Conservation (phyloP, 2,888 invertebrate genomes). For the Zygothrica quintamaculata region DNA sequence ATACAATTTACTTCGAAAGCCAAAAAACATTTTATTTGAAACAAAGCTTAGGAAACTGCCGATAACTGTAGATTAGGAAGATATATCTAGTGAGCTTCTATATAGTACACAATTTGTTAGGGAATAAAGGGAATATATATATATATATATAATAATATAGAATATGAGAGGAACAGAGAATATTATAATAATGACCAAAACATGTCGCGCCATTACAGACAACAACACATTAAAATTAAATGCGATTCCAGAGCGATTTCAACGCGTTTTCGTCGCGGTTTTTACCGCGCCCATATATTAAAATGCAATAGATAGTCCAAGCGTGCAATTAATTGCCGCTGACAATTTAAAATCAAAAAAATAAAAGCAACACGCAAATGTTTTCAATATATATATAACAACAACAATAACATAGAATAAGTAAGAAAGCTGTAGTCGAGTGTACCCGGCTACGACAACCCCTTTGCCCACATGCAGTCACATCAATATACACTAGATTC, state of each 20-base stretch:
- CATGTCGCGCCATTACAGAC: conserved; percentile 58
- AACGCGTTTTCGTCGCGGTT: background rate
- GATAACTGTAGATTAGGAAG: too few relatives aligned
- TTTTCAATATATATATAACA: too few relatives aligned
- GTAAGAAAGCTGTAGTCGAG: too few relatives aligned
- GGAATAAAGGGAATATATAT: too few relatives aligned
- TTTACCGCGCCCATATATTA: too few relatives aligned
- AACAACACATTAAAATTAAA: conserved; percentile 27
- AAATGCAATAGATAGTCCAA: conserved; percentile 54
- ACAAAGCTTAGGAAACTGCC: background rate
- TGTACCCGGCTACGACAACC: too few relatives aligned
- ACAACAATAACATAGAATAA: too few relatives aligned
- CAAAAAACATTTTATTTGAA: conserved; percentile 16
- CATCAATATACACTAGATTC: too few relatives aligned
- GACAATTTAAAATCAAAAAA: background rate
- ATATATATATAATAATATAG: too few relatives aligned
- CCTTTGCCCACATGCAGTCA: too few relatives aligned
- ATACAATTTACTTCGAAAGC: conserved; percentile 42
- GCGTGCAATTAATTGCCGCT: conserved; percentile 61
- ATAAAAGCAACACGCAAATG: background rate
- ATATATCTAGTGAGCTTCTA: too few relatives aligned
- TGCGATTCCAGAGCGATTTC: conserved; percentile 3
- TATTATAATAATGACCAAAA: conserved; percentile 70
- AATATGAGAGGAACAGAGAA: conserved; percentile 12
- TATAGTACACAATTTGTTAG: too few relatives aligned